Conservation (phyloP, 2,113 vertebrate genomes). For the Pseudopipra pipra region DNA sequence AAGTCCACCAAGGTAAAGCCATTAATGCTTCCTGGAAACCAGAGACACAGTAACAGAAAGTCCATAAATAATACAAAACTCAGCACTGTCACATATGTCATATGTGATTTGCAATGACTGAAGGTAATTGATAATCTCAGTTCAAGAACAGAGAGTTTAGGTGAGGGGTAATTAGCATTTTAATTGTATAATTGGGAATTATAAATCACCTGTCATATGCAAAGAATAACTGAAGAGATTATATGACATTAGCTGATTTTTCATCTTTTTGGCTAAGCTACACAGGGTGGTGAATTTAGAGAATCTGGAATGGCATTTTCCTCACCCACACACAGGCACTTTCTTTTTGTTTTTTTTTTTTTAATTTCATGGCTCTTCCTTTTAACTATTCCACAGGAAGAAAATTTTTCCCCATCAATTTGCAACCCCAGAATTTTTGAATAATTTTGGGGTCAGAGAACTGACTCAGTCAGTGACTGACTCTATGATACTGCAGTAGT, state of each 20-base stretch:
- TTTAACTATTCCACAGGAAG: not conserved
- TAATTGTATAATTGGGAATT: slow-evolving; percentile 71
- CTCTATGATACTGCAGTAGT: not conserved
- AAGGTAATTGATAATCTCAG: slow-evolving; percentile 21
- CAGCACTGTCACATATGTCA: not conserved
- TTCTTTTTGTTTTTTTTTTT: not conserved
- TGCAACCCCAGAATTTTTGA: not conserved
- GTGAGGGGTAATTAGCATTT: slow-evolving; percentile 71
- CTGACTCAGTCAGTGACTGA: too few species aligned
- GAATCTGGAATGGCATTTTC: not conserved
- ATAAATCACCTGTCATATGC: slow-evolving; percentile 65
- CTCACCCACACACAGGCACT: not conserved
- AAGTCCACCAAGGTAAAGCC: not conserved
- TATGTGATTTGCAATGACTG: not conserved
- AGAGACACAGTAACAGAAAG: not conserved
- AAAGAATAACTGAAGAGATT: slow-evolving; percentile 56
- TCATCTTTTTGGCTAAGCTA: slow-evolving; percentile 33
- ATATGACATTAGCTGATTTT: slow-evolving; percentile 41
- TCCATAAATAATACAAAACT: not conserved
- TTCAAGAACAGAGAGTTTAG: slow-evolving; percentile 39
- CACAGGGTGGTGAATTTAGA: not conserved
- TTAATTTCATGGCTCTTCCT: not conserved
- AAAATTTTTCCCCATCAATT: not conserved
- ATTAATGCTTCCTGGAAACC: not conserved
- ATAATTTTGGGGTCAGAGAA: not conserved